A percentile compares a stretch with the other conserved stretches of the same genome.
Conservation (phyloP, 64 coral and sea anemone genomes). For the Porites australiensis region DNA sequence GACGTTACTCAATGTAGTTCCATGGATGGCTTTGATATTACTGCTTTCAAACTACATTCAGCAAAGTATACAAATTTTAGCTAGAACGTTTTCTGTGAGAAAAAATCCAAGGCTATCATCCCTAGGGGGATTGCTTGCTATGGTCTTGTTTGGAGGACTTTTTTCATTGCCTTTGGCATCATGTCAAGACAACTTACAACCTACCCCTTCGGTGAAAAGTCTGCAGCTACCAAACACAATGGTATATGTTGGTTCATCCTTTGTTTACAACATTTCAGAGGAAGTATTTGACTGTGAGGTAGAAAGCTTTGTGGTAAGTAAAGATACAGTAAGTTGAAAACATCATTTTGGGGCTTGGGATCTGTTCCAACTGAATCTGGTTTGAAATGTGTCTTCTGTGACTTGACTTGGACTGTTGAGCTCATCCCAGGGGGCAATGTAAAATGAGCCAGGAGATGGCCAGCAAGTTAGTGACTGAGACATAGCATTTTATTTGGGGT, state of each 20-base stretch:
- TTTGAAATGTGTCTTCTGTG: too few species aligned
- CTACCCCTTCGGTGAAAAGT: conserved; percentile 18
- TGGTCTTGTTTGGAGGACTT: not conserved
- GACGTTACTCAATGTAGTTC: not conserved
- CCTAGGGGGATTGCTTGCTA: not conserved
- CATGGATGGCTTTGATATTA: conserved; percentile 1
- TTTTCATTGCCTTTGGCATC: conserved; percentile 16
- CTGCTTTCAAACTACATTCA: not conserved
- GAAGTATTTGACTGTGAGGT: conserved; percentile 79
- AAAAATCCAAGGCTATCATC: not conserved
- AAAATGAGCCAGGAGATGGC: too few species aligned
- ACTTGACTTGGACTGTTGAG: too few species aligned
- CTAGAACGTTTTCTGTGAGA: not conserved
- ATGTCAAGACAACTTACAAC: conserved; percentile 50
- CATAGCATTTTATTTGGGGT: too few species aligned
- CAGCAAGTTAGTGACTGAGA: too few species aligned
- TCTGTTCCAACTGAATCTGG: too few species aligned
- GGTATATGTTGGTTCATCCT: conserved; percentile 63
- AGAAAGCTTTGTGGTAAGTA: conserved; percentile 83
- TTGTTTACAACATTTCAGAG: conserved; percentile 78
- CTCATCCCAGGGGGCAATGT: too few species aligned
- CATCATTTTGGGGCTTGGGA: not conserved
- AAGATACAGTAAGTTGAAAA: not conserved
- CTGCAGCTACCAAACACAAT: conserved; percentile 49
- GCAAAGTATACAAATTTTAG: not conserved